Evolutionary conservation across 2,888 invertebrate genomes (phyloP).

Genomic region (Yponomeuta sedellus): DNA sequence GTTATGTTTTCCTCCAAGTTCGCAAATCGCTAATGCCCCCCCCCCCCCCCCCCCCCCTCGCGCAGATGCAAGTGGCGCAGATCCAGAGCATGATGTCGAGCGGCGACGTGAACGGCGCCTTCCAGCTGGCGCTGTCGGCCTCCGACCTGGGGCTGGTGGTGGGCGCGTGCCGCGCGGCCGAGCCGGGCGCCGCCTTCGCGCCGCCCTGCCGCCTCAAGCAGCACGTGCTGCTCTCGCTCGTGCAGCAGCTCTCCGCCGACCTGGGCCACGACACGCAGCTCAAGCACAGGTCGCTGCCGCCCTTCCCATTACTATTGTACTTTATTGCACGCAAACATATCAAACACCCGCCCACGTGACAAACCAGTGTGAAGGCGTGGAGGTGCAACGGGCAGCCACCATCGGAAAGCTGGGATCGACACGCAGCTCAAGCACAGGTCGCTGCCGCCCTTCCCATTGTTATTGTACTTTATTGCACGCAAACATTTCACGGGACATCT

Average conservation of each 20-base stretch:
- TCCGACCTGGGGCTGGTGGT: slow-evolving; percentile 92
- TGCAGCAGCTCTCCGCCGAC: slow-evolving; percentile 95
- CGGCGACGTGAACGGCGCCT: slow-evolving; percentile 90
- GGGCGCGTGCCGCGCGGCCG: slow-evolving; percentile 89
- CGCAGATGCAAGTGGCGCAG: slow-evolving; percentile 79
- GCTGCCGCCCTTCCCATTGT: neutral
- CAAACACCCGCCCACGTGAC: too few relatives aligned
- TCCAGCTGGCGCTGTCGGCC: slow-evolving; percentile 92
- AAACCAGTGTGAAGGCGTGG: too few relatives aligned
- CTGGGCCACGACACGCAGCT: slow-evolving; percentile 88
- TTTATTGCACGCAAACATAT: too few relatives aligned
- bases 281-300: slow-evolving; percentile 80
- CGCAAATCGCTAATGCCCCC: too few relatives aligned
- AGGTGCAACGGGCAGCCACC: too few relatives aligned
- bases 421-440: slow-evolving; percentile 3
- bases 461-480: too few relatives aligned
- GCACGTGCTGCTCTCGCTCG: slow-evolving; percentile 92
- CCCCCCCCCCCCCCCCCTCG: too few relatives aligned
- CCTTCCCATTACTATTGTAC: too few relatives aligned
- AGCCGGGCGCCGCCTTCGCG: slow-evolving; percentile 86
- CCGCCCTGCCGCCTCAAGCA: slow-evolving; percentile 87
- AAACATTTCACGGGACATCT: too few relatives aligned
- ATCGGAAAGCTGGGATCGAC: too few relatives aligned
- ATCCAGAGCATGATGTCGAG: slow-evolving; percentile 81
- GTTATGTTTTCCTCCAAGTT: too few relatives aligned